A percentile compares a stretch with the other conserved stretches of the same genome.
These are phyloP conservation scores for Melanocharis versteri DNA, from an alignment of 2,113 vertebrate genomes.

Conservation along the genomic window DNA sequence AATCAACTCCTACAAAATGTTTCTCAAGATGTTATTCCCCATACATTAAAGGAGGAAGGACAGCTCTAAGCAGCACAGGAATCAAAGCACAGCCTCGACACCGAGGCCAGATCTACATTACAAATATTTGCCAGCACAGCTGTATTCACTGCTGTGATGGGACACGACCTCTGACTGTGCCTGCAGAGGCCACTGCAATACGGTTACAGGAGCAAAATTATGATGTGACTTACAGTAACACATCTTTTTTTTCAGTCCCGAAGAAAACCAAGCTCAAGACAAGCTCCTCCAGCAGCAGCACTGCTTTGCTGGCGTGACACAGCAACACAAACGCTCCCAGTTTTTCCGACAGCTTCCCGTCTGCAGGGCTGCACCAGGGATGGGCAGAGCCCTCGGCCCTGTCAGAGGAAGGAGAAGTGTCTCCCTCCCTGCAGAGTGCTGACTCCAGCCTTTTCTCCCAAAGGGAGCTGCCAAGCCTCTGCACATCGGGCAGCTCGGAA, in stretches of 20 bases:
- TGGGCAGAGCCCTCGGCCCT: neutral
- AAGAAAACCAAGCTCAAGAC: neutral
- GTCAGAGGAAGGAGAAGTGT: neutral
- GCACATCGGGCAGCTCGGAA: rapidly evolving
- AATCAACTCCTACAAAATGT: neutral
- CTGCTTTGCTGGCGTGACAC: rapidly evolving
- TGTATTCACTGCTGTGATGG: neutral
- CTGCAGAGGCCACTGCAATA: neutral
- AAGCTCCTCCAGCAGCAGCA: neutral
- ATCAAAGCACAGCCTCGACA: neutral
- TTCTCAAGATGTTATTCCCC: neutral
- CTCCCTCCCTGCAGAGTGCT: neutral
- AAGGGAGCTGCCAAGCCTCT: neutral
- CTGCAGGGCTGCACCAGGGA: neutral
- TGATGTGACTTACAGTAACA: neutral
- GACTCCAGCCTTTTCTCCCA: neutral
- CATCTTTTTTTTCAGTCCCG: neutral
- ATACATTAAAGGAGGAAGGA: neutral
- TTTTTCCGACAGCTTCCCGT: rapidly evolving
- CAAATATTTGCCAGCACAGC: neutral
- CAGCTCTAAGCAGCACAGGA: neutral
- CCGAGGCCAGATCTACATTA: neutral
- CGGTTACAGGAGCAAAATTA: neutral
- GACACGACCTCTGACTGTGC: neutral
- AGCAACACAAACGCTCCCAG: rapidly evolving